A percentile compares a stretch with the other conserved stretches of the same genome.
Evolutionary conservation across 2,888 invertebrate species (phyloP).

Genomic region (Drymonia ruficornis): DNA sequence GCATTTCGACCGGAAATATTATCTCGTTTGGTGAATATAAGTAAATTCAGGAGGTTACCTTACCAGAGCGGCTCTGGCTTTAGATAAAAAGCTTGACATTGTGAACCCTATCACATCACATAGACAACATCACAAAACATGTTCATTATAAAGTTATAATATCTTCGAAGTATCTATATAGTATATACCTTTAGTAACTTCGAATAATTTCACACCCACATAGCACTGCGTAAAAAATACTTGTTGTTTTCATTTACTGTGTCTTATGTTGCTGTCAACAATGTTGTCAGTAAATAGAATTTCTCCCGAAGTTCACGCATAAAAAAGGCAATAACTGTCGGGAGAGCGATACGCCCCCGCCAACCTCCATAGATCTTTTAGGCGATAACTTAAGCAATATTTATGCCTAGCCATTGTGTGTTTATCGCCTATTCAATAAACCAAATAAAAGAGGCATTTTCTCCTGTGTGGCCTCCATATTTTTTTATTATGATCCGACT

Average conservation of each 20-base stretch:
- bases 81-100: too few species aligned
- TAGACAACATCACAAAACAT: too few species aligned
- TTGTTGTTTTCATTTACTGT: slow-evolving; percentile 36
- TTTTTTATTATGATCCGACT: slow-evolving; percentile 14
- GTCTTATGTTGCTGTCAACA: slow-evolving; percentile 60
- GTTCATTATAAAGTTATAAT: too few species aligned
- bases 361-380: slow-evolving; percentile 58
- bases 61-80: too few species aligned
- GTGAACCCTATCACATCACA: not conserved
- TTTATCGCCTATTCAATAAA: slow-evolving; percentile 65
- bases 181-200: too few species aligned
- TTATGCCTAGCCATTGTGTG: slow-evolving; percentile 63
- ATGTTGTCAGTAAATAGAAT: slow-evolving; percentile 65
- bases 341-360: slow-evolving; percentile 58
- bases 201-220: not conserved
- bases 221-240: not conserved
- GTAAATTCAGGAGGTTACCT: too few species aligned
- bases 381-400: slow-evolving; percentile 65
- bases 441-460: slow-evolving; percentile 45
- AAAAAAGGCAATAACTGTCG: slow-evolving; percentile 74
- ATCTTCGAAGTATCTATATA: too few species aligned
- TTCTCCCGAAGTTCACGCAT: slow-evolving; percentile 62
- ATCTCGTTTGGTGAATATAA: too few species aligned
- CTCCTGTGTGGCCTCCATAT: slow-evolving; percentile 1
- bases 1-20: too few species aligned